phyloP scores from a whole-genome alignment of 2,888 invertebrate genomes.

The Lamellibrachia columna region DNA sequence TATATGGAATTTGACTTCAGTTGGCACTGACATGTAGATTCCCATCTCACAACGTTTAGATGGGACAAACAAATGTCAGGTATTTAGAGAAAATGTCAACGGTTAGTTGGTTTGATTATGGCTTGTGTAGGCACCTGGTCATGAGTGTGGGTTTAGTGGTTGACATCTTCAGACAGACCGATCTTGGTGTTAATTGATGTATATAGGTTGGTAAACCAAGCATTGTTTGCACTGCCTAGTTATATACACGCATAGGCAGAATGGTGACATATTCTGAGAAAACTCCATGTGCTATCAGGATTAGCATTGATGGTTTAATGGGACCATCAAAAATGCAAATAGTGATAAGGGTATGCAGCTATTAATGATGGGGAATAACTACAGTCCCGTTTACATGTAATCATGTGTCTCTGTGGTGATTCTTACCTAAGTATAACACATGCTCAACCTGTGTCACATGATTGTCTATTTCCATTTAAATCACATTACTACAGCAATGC shows the following conservation, averaged over 20 bases:
- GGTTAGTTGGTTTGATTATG: neutral
- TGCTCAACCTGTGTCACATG: neutral
- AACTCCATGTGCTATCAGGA: neutral
- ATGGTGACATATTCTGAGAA: too few relatives aligned
- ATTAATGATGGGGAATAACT: neutral
- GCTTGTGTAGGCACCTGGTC: neutral
- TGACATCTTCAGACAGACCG: neutral
- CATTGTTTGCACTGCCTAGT: neutral
- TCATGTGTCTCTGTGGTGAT: neutral
- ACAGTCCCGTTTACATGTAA: neutral
- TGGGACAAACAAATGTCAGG: neutral
- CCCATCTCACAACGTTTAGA: neutral
- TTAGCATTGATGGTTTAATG: neutral
- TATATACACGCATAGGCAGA: neutral
- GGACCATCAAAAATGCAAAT: neutral
- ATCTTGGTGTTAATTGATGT: neutral
- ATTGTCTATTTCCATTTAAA: neutral
- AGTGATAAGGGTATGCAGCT: neutral
- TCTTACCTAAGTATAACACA: neutral
- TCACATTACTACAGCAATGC: neutral
- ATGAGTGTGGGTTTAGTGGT: neutral
- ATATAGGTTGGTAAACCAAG: neutral
- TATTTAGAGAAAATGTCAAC: neutral
- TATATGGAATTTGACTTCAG: neutral
- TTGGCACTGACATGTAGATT: neutral